These are phyloP conservation scores for zebrafish (Danio rerio) DNA, from an alignment of 2,113 vertebrate genomes.

Conservation along the genomic window GRCz12tu NC_133196.1:35422501-35423000, in stretches of 20 bases:
- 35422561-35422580: conserved; percentile 4
- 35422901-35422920: conserved; percentile 2
- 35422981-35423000: not conserved
- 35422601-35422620: not conserved
- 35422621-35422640: not conserved
- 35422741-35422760: not conserved
- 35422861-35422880: not conserved
- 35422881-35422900: not conserved
- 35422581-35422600: conserved; percentile 3
- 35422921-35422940: not conserved
- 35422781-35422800: not conserved
- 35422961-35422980: not conserved
- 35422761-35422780: conserved; percentile 4
- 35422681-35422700: conserved; percentile 20
- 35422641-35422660: not conserved
- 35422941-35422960: conserved; percentile 19
- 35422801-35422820: not conserved
- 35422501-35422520: not conserved
- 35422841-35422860: not conserved
- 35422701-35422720: conserved; percentile 24
- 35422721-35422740: not conserved
- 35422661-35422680: not conserved
- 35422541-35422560: conserved; percentile 17
- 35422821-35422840: not conserved
- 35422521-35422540: not conserved